Percentiles rank a stretch among this genome's conserved stretches.
phyloP scores from a whole-genome alignment of 1,140 invertebrate species.

The Lycorma delicatula region DNA sequence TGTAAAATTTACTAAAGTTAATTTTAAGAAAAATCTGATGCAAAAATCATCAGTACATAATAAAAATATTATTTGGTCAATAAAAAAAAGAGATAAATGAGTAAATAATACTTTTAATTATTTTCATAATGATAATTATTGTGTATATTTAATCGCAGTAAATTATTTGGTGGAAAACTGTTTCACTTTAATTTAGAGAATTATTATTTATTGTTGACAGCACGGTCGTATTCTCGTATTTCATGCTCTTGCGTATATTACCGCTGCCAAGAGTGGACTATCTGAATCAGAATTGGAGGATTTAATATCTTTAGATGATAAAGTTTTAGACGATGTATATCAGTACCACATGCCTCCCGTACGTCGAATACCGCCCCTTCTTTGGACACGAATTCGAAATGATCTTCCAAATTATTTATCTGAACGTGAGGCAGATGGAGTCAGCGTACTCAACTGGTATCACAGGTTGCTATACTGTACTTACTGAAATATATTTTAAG shows the following conservation, averaged over 20 bases:
- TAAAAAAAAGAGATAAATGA: too few species aligned
- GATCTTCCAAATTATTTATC: constrained; percentile 93
- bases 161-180: too few species aligned
- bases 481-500: too few species aligned
- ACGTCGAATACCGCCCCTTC: constrained; percentile 82
- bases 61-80: too few species aligned
- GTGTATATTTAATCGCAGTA: too few species aligned
- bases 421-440: constrained; percentile 92
- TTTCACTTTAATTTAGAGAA: too few species aligned
- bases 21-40: too few species aligned
- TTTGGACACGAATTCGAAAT: constrained; percentile 93
- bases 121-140: too few species aligned
- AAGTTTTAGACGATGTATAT: constrained; percentile 91
- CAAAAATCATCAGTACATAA: too few species aligned
- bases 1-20: too few species aligned
- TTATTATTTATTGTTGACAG: constrained; percentile 37
- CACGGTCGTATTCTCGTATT: constrained; percentile 88
- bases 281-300: constrained; percentile 92
- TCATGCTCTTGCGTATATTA: constrained; percentile 90
- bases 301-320: constrained; percentile 88
- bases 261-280: constrained; percentile 83
- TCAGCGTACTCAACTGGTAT: constrained; percentile 97
- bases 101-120: too few species aligned
- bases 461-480: too few species aligned
- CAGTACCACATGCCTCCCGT: constrained; percentile 97